Evolutionary conservation across 2,888 invertebrate genomes (phyloP).

Genomic region (Luperina testacea): DNA sequence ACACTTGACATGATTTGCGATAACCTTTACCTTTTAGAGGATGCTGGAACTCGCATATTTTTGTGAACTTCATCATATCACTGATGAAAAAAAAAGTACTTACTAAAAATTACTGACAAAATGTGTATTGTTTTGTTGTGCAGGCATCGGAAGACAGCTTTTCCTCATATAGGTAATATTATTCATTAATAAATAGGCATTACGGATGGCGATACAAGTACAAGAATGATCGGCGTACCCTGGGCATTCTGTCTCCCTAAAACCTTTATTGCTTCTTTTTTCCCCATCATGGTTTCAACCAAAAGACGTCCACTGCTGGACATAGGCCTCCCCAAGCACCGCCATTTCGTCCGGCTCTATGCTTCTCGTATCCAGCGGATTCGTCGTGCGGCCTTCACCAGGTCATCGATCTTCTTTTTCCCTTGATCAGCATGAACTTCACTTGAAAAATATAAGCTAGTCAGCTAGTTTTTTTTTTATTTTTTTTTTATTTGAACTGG

Average conservation of each 20-base stretch:
- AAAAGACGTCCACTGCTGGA: not conserved
- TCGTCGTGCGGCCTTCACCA: not conserved
- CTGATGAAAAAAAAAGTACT: too few species aligned
- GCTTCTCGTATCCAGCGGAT: too few species aligned
- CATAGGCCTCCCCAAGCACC: too few species aligned
- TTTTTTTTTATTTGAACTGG: too few species aligned
- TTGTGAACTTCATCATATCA: not conserved
- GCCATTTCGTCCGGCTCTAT: too few species aligned
- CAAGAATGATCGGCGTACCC: too few species aligned
- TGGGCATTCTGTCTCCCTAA: not conserved
- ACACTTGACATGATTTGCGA: conserved; percentile 60
- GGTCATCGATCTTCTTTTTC: not conserved
- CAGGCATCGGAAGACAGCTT: not conserved
- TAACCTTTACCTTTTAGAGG: conserved; percentile 64
- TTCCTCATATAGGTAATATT: not conserved
- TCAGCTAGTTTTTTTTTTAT: not conserved
- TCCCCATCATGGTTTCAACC: not conserved
- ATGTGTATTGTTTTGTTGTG: too few species aligned
- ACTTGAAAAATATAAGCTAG: not conserved
- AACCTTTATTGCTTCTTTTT: not conserved
- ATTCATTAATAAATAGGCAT: too few species aligned
- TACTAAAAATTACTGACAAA: too few species aligned
- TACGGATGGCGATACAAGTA: not conserved
- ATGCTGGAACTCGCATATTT: conserved; percentile 1
- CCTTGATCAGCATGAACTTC: not conserved